phyloP scores from a whole-genome alignment of 35 echinoderm and acorn worm species.

The Strongylocentrotus purpuratus region DNA sequence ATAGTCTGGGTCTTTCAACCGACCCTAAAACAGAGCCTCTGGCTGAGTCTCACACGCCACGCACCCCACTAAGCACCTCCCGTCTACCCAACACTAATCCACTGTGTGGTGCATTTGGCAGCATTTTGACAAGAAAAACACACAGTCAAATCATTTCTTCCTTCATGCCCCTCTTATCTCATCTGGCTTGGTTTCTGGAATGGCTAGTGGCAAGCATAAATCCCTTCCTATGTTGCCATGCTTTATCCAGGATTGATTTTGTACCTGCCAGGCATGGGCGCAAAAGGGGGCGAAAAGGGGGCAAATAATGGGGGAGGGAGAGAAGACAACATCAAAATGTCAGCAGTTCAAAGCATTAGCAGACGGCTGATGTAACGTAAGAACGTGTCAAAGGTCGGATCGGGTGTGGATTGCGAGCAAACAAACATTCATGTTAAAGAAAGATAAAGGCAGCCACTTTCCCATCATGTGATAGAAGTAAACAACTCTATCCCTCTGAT shows the following conservation, averaged over 20 bases:
- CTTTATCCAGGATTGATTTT: not conserved
- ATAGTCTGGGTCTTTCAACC: not conserved
- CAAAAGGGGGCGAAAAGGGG: constrained; percentile 1
- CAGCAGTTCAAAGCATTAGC: not conserved
- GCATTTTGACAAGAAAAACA: not conserved
- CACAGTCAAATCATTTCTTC: not conserved
- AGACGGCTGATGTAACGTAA: not conserved
- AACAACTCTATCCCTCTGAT: not conserved
- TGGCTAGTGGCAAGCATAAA: not conserved
- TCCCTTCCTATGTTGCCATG: not conserved
- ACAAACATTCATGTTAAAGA: not conserved
- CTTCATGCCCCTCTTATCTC: not conserved
- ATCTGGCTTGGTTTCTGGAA: not conserved
- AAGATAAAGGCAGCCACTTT: not conserved
- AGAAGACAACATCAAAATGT: constrained; percentile 34
- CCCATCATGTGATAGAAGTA: not conserved
- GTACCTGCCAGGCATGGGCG: not conserved
- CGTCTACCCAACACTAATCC: not conserved
- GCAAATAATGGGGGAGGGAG: constrained; percentile 10
- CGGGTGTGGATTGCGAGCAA: not conserved
- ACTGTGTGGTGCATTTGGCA: not conserved
- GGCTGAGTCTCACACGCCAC: not conserved
- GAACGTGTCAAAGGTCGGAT: not conserved
- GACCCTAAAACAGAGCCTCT: not conserved
- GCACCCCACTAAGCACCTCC: not conserved